Evolutionary conservation across 2,113 vertebrate species (phyloP), one percentile per base, ranked within the genome.

Genomic region (crab-eating macaque (Macaca fascicularis)): DNA sequence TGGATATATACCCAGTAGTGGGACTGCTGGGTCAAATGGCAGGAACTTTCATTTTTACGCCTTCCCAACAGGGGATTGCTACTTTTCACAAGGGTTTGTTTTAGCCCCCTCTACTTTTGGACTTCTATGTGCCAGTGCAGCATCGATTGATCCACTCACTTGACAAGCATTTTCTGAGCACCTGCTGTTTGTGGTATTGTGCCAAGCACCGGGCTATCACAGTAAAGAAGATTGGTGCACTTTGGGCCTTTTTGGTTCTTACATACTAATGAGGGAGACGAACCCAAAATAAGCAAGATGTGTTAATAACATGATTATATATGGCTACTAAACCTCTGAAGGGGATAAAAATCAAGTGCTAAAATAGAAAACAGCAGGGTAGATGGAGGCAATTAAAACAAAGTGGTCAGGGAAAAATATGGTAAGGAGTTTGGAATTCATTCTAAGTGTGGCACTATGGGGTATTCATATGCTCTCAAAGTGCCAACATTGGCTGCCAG

Each of bases 161-260:
- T 5, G 8, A 20, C 8, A 20, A 59, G 17, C 64, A 25, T 78
- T 92, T 89, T 69, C 23, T 89, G 61, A 78, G 43, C n/a, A 8
- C 40, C 48, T 83, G 2, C 45, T 55, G 0, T 84, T 10, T 43
- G 72, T 30, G 25, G 22, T 20, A 27, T 14, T 76, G 64, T 40
- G 25, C 57, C 19, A 64, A 50, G 16, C 27, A 45, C 48, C 7
- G 11, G 45, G 7, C 11, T 2, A 13, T 70, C 30, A 1, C 48
- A 78, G 19, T 5, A 1, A 32, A 40, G 27, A 40, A 48, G 13
- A 64, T 0, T 9, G 35, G 32, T 4, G 3, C 14, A 8, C 67
- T 6, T 38, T 13, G 30, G n/a, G 27, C n/a, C 74, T 69, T 50
- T 27, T 38, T 76, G 35, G 52, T 38, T 45, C 20, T 55, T 69